Evolutionary conservation across 1,140 invertebrate species (phyloP), one percentile per base, ranked within the genome.

Genomic region (Trichonephila inaurata): DNA sequence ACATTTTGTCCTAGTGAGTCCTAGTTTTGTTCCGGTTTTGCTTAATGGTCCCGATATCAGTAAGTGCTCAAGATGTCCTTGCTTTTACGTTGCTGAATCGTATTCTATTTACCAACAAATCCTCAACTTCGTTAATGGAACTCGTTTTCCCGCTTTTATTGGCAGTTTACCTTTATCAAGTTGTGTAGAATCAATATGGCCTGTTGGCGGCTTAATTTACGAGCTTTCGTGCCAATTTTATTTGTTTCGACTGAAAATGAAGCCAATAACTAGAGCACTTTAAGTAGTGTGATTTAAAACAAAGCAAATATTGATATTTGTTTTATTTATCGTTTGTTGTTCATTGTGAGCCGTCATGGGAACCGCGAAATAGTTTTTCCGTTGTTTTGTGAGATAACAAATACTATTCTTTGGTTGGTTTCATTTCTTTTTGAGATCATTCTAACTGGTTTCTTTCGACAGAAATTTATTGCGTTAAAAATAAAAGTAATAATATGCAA

Each of bases 111-210:
- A 33, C 24, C 28, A 28, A 6, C 72, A 24, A 69, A 69, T 69
- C n/a, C 66, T 10, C 14, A 69, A 40, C 24, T 77, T 77, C 12
- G 72, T 33, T 77, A 77, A 77, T 77, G 72, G 72, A 77, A 77
- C 72, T 77, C 10, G 14, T 18, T 40, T 77, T 77, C 28, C 72
- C 33, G 72, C 72, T 77, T 77, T 77, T 77, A 77, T 77, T 77
- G 72, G 72, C 72, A 40, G 40, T 40, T 77, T 19, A 77, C 72
- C 72, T 40, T 33, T 77, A 77, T 28, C 33, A 77, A 77, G 24
- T 33, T 33, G 72, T 33, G 16, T 77, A 28, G 18, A 77, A 77
- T 77, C 72, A 28, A 77, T 77, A 40, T 16, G 24, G 72, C 14
- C 28, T 33, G 16, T 16, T 77, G 72, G 28, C 10, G 28, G 72